A percentile compares a stretch with the other conserved stretches of the same genome.
phyloP scores from a whole-genome alignment of 2,797 vertebrate genomes.

The Falco berigora region DNA sequence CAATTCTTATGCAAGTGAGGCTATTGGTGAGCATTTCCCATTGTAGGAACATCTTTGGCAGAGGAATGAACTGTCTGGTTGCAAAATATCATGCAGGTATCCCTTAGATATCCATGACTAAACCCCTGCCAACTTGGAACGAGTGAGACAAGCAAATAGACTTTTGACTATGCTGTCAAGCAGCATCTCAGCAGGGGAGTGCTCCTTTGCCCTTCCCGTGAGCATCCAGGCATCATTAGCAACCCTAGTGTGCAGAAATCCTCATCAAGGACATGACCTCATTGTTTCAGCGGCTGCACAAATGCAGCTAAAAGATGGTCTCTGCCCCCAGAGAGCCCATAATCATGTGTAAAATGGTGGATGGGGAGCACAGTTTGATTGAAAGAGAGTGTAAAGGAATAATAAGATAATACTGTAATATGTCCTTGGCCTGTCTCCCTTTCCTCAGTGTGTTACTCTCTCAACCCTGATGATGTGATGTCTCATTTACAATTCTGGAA shows the following conservation, averaged over 20 bases:
- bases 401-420: slow-evolving; percentile 51
- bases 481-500: slow-evolving; percentile 52
- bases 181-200: neutral
- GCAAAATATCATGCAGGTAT: neutral
- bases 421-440: slow-evolving; percentile 40
- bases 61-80: neutral
- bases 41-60: neutral
- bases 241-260: neutral
- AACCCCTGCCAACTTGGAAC: neutral
- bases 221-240: slow-evolving; percentile 7
- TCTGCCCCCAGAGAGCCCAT: neutral
- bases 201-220: neutral
- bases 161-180: neutral
- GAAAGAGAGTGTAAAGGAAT: slow-evolving; percentile 40
- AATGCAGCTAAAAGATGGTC: slow-evolving; percentile 6
- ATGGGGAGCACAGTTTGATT: slow-evolving; percentile 18
- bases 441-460: slow-evolving; percentile 22
- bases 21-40: neutral
- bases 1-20: neutral
- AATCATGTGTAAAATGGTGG: slow-evolving; percentile 41
- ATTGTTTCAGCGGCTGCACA: slow-evolving; percentile 2
- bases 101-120: neutral
- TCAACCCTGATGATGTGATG: slow-evolving; percentile 53
- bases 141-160: neutral
- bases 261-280: slow-evolving; percentile 29